These are phyloP conservation scores for Epinephelus awoara DNA, from an alignment of 2,797 vertebrate genomes.

Conservation along the genomic window DNA sequence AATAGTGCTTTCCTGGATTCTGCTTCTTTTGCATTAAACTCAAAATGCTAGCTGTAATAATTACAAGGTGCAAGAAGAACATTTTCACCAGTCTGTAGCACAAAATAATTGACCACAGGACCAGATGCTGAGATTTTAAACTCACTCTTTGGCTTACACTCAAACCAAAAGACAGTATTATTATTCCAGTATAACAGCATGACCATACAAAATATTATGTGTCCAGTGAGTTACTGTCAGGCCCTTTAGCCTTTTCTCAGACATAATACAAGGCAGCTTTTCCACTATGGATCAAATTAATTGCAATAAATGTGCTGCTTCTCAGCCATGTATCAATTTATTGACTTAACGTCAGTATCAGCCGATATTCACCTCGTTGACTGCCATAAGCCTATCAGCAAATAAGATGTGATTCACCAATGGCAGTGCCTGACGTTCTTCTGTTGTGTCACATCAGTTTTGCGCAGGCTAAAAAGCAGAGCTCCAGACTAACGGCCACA, in stretches of 20 bases:
- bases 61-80: slow-evolving; percentile 8
- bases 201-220: background rate
- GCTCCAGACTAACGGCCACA: too few relatives aligned
- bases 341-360: too few relatives aligned
- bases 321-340: too few relatives aligned
- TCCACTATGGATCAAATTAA: background rate
- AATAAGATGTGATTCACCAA: too few relatives aligned
- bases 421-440: too few relatives aligned
- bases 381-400: too few relatives aligned
- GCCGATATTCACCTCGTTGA: too few relatives aligned
- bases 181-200: background rate
- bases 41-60: slow-evolving; percentile 8
- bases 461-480: too few relatives aligned
- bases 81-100: slow-evolving; percentile 1
- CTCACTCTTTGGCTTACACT: background rate
- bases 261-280: background rate
- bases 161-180: background rate
- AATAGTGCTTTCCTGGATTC: slow-evolving; percentile 12
- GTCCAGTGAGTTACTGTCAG: background rate
- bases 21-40: slow-evolving; percentile 18
- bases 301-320: background rate
- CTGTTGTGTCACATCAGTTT: too few relatives aligned
- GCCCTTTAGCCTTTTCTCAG: background rate
- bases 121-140: background rate
- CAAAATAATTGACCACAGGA: background rate